A percentile compares a stretch with the other conserved stretches of the same genome.
phyloP scores from a whole-genome alignment of 2,113 vertebrate genomes.

The Silurus glanis region DNA sequence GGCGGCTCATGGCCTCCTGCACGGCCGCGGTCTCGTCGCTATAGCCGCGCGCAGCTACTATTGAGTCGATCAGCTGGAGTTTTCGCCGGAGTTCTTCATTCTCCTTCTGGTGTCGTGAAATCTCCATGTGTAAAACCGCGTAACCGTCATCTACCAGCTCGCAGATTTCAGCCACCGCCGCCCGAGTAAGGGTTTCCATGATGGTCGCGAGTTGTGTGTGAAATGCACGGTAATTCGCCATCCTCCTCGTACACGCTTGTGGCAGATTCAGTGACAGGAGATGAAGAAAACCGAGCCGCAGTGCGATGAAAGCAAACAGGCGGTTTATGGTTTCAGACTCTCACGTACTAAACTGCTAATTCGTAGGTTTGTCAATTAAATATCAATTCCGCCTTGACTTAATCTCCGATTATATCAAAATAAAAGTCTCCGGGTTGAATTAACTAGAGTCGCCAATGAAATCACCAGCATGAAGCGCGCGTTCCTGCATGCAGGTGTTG shows the following conservation, averaged over 20 bases:
- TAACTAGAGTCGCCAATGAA: not conserved
- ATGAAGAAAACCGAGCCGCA: not conserved
- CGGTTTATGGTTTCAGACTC: not conserved
- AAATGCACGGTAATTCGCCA: slow-evolving; percentile 60
- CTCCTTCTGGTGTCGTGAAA: slow-evolving; percentile 62
- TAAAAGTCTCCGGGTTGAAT: slow-evolving; percentile 18
- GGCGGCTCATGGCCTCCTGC: slow-evolving; percentile 27
- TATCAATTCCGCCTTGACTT: slow-evolving; percentile 3
- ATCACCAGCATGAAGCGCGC: not conserved
- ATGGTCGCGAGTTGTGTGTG: slow-evolving; percentile 62
- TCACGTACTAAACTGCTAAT: not conserved
- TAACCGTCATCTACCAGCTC: slow-evolving; percentile 64
- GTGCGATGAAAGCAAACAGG: not conserved
- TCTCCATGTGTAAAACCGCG: slow-evolving; percentile 57
- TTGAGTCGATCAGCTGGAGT: slow-evolving; percentile 60
- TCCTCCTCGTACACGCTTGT: not conserved
- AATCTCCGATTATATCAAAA: slow-evolving; percentile 9
- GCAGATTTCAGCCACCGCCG: slow-evolving; percentile 63
- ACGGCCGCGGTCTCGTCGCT: slow-evolving; percentile 22
- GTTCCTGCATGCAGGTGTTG: not conserved
- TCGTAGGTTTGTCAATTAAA: not conserved
- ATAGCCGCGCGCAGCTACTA: slow-evolving; percentile 46
- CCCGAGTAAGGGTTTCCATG: slow-evolving; percentile 63
- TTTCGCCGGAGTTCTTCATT: slow-evolving; percentile 59
- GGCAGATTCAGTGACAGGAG: not conserved